Evolutionary conservation across 1,140 invertebrate genomes (phyloP).

Genomic region (Holotrichia oblita): DNA sequence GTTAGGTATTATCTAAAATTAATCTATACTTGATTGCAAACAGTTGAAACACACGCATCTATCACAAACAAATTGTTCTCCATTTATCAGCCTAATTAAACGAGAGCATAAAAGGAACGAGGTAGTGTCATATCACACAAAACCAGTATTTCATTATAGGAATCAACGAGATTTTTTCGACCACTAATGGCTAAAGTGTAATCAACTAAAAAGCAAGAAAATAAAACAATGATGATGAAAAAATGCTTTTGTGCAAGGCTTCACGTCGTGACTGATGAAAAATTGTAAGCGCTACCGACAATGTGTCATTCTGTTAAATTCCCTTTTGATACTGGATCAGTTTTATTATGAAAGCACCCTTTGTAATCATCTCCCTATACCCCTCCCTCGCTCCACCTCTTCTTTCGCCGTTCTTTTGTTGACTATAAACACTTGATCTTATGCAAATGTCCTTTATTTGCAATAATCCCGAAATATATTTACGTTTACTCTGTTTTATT

Average conservation of each 20-base stretch:
- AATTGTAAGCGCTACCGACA: constrained; percentile 26
- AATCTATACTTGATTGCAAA: no score
- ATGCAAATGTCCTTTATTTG: constrained; percentile 31
- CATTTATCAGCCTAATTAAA: no score
- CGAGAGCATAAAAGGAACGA: no score
- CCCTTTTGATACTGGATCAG: constrained; percentile 2
- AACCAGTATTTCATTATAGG: no score
- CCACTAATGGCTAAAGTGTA: no score
- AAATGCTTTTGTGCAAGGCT: background rate
- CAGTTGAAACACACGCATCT: no score
- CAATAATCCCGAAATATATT: constrained; percentile 27
- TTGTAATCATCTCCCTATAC: background rate
- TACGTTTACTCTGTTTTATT: constrained; percentile 32
- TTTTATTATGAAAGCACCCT: constrained; percentile 19
- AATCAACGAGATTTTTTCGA: no score
- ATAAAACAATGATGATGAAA: background rate
- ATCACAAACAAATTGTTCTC: no score
- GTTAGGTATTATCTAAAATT: no score
- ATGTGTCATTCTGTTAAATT: constrained; percentile 32
- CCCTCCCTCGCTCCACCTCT: background rate
- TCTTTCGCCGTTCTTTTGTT: constrained; percentile 10
- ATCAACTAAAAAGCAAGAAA: background rate
- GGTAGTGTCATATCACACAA: no score
- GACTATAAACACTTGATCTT: background rate
- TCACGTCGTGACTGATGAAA: constrained; percentile 9